Evolutionary conservation across 2,797 vertebrate genomes (phyloP).

Genomic region (Pyrocephalus nanus): DNA sequence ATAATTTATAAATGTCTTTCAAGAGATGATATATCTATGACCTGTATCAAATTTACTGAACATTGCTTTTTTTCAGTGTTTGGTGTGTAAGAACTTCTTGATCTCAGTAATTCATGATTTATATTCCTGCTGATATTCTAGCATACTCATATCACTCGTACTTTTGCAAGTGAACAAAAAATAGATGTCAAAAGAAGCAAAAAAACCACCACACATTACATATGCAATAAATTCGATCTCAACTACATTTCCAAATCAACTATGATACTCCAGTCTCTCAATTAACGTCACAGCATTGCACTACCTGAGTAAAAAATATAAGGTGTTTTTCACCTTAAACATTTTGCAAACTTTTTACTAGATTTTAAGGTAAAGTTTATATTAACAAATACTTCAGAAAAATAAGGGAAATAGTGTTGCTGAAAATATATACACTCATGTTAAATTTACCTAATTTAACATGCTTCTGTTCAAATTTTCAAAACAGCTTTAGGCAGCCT

Average conservation of each 20-base stretch:
- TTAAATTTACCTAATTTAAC: background rate
- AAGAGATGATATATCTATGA: background rate
- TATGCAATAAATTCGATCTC: background rate
- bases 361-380: background rate
- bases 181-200: background rate
- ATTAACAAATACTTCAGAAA: background rate
- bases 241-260: background rate
- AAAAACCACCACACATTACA: background rate
- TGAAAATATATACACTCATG: background rate
- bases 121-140: background rate
- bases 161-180: background rate
- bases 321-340: background rate
- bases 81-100: background rate
- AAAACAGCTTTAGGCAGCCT: background rate
- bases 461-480: background rate
- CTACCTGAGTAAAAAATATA: background rate
- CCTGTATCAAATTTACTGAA: background rate
- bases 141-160: background rate
- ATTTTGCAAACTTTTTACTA: background rate
- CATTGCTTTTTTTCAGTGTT: background rate
- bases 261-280: background rate
- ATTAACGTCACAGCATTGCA: background rate
- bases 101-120: background rate
- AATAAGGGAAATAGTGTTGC: background rate
- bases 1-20: slow-evolving; percentile 14